phyloP scores from a whole-genome alignment of 1,140 invertebrate genomes.

The Drosophila funebris region DNA sequence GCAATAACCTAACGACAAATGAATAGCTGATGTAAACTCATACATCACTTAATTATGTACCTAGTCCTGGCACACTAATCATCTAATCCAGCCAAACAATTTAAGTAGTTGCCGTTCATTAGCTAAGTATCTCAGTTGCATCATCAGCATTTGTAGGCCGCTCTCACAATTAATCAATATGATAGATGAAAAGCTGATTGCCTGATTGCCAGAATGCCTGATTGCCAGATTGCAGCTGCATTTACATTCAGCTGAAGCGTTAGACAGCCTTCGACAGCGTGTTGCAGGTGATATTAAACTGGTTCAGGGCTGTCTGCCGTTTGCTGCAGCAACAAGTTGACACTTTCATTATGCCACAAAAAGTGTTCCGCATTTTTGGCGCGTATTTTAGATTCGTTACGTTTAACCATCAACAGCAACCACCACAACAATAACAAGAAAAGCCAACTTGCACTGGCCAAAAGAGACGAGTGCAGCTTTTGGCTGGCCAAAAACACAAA shows the following conservation, averaged over 20 bases:
- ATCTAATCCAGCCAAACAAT: no score
- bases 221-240: conserved; percentile 14
- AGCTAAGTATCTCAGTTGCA: conserved; percentile 25
- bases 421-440: neutral
- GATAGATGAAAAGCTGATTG: conserved; percentile 14
- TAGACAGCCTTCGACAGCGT: neutral
- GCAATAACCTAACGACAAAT: neutral
- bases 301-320: conserved; percentile 27
- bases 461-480: conserved; percentile 68
- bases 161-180: conserved; percentile 41
- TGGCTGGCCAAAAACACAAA: conserved; percentile 59
- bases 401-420: conserved; percentile 34
- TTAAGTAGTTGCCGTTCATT: neutral
- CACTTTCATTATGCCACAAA: conserved; percentile 33
- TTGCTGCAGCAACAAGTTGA: conserved; percentile 22
- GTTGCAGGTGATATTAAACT: conserved; percentile 42
- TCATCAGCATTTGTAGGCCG: conserved; percentile 13
- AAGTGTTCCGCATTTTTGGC: conserved; percentile 70
- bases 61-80: conserved; percentile 6
- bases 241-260: conserved; percentile 7
- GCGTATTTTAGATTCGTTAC: conserved; percentile 55
- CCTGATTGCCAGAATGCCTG: neutral
- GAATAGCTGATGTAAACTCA: no score
- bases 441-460: conserved; percentile 61
- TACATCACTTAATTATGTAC: neutral